Base-by-base conservation (phyloP, 2,797 vertebrate genomes). In the Pseudocheirus occidentalis region DNA sequence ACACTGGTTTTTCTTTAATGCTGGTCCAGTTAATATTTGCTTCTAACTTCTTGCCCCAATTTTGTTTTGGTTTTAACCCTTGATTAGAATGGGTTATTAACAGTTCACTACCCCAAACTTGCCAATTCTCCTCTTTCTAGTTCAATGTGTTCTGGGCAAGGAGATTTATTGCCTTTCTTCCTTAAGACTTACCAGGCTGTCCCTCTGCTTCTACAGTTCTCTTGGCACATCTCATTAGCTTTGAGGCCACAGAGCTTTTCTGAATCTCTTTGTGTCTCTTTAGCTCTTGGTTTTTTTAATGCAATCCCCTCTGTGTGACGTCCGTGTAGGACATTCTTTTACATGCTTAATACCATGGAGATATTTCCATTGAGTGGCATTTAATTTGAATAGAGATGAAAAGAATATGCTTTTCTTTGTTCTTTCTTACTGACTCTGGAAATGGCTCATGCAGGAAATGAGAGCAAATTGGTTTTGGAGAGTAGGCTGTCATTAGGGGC, bases 311-410 rank as follows among this genome's bases (percentile, higher is more conserved):
- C 53, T 66, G 40, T 95, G 52, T 92, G 1, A 93, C 21, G 91
- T 96, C 93, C 87, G 4, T 12, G 9, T 46, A 55, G 92, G 46
- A 87, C 90, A 92, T 96, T 94, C 0, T 97, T 93, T 95, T 81
- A 92, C 0, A 57, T 97, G 40, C 56, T 56, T 94, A 97, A 93
- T 92, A 6, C 10, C 95, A 90, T 92, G 50, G 95, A 56, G 11
- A 46, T 92, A 94, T 59, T 97, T 94, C 92, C 90, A 87, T 21
- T 73, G 55, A 96, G 55, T 93, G 55, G 0, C 34, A 58, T 57
- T 97, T 94, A 90, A 81, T 90, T 95, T 93, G 92, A 96, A 95
- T 95, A 92, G 46, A 81, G 2, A 89, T 55, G 54, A 95, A 94
- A 97, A 62, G 4, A 14, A 5, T 55, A 87, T 62, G 10, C 18